phyloP scores from a whole-genome alignment of 64 coral and sea anemone species.

The Actinia tenebrosa region DNA sequence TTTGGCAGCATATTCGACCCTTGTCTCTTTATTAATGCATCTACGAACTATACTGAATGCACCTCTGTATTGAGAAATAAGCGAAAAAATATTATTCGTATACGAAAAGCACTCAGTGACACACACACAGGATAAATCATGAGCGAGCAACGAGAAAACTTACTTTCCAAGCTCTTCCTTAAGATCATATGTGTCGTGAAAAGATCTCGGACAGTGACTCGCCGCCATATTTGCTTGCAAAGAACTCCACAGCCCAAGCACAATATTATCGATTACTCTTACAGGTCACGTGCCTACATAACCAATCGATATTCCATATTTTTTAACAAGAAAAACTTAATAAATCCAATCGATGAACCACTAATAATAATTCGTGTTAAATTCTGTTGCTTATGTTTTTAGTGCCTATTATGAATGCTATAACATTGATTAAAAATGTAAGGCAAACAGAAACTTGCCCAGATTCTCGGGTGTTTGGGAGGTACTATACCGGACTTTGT shows the following conservation, averaged over 20 bases:
- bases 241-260: constrained; percentile 16
- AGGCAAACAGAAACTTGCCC: neutral
- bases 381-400: neutral
- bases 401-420: neutral
- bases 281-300: constrained; percentile 35
- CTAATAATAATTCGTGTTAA: neutral
- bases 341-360: constrained; percentile 4
- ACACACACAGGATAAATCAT: neutral
- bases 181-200: constrained; percentile 93
- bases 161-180: constrained; percentile 98
- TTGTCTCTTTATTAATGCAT: constrained; percentile 90
- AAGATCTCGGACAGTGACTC: constrained; percentile 41
- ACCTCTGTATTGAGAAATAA: constrained; percentile 69
- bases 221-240: constrained; percentile 75
- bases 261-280: constrained; percentile 13
- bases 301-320: constrained; percentile 25
- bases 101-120: constrained; percentile 17
- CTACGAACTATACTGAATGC: constrained; percentile 98
- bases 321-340: neutral
- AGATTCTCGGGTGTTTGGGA: neutral
- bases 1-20: constrained; percentile 96
- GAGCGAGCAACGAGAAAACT: constrained; percentile 22
- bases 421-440: neutral
- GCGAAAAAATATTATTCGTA: constrained; percentile 27
- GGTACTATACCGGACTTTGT: neutral